These are phyloP conservation scores for Calyptomena viridis DNA, from an alignment of 2,113 vertebrate genomes.

Conservation along the genomic window DNA sequence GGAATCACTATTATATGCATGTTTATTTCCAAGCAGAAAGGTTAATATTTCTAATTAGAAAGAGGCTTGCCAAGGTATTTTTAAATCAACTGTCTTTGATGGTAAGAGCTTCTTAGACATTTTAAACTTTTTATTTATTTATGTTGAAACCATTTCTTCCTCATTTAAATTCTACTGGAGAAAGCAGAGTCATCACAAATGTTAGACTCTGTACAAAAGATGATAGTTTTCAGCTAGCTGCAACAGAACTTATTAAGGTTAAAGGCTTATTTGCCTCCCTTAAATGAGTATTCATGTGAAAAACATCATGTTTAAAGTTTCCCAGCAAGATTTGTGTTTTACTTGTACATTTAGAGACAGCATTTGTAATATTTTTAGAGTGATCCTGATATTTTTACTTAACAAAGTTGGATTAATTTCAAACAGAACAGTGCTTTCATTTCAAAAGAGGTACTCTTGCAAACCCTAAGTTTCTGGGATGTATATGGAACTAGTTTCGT, in stretches of 20 bases:
- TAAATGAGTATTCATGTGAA: not conserved
- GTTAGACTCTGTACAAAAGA: not conserved
- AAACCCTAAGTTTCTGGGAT: not conserved
- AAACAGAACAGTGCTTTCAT: not conserved
- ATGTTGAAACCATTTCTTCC: not conserved
- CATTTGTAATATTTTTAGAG: not conserved
- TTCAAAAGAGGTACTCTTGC: not conserved
- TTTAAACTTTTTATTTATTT: conserved; percentile 49
- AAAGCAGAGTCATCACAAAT: conserved; percentile 1
- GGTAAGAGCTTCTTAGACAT: not conserved
- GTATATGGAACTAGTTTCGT: not conserved
- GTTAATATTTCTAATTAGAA: conserved; percentile 52
- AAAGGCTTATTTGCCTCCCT: not conserved
- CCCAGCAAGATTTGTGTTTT: not conserved
- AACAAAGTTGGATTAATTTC: not conserved
- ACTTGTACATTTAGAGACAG: not conserved
- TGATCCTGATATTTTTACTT: not conserved
- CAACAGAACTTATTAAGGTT: not conserved
- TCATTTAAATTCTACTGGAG: conserved; percentile 27
- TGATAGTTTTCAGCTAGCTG: not conserved
- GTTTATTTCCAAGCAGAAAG: conserved; percentile 31
- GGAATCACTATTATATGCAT: not conserved
- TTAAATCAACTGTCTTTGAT: conserved; percentile 7
- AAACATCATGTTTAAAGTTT: not conserved
- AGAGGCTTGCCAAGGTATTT: not conserved